Base-by-base conservation (phyloP, 2,797 vertebrate species). In the Rhincodon typus region DNA sequence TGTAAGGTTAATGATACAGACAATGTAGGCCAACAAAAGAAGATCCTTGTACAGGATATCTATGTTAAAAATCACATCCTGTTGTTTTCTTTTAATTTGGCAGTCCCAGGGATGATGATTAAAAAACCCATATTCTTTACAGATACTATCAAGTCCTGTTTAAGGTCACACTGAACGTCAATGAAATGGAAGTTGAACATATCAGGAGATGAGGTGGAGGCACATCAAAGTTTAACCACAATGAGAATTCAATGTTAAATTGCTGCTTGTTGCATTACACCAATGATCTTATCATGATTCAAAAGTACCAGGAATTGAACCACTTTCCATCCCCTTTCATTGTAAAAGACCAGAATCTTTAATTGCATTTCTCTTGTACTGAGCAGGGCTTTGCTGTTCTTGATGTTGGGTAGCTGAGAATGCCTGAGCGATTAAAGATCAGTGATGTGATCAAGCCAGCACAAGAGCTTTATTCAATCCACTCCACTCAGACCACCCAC, bases 41-140 rank as follows among this genome's bases (percentile, higher is more conserved):
- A 42, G 50, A 95, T 77, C 27, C 34, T 74, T 72, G 42, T 94
- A 74, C 46, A 95, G 57, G 13, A 57, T 95, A 95, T 95, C 94
- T 95, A 77, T 53, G 74, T 95, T 95, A 77, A 77, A 95, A 77
- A 95, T 95, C 94, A 77, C 69, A 95, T 77, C 70, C 94, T 77
- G 70, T 72, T 77, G 15, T 77, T 95, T 95, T 50, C 46, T 66
- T 70, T 94, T 30, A n/a, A 17, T 34, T 46, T 10, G 23, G 23
- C 69, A 74, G 69, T 94, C 42, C 67, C 27, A 69, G 38, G 91
- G n/a, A 38, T 4, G 21, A 69, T 23, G 21, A 69, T 42, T 34
- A 72, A 70, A 94, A 74, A 30, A 17, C 46, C 94, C 70, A 77
- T 70, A 77, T 77, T 95, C 94, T 95, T 77, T 53, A 8, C 30